Percentiles rank a stretch among this genome's conserved stretches.
Conservation (phyloP, 2,888 invertebrate species). For the Troides oblongomaculatus region DNA sequence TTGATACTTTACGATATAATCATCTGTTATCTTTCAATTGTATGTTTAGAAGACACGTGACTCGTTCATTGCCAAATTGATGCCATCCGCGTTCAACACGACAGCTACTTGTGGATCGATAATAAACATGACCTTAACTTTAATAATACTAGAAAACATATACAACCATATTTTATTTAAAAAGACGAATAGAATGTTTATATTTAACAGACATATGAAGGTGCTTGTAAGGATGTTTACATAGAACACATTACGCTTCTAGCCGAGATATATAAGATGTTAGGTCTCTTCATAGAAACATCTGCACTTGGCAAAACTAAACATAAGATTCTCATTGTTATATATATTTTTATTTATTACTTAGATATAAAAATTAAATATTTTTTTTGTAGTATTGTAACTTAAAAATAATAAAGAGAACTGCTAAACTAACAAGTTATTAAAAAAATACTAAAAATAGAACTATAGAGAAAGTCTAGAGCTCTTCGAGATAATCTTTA, state of each 20-base stretch:
- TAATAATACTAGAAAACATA: neutral
- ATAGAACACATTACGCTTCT: neutral
- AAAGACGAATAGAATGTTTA: neutral
- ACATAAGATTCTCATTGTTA: too few relatives aligned
- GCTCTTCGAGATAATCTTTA: too few relatives aligned
- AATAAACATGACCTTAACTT: neutral
- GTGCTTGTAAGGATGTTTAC: too few relatives aligned
- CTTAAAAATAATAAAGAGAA: too few relatives aligned
- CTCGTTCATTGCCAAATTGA: conserved; percentile 11
- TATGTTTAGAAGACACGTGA: conserved; percentile 10
- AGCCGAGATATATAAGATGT: neutral
- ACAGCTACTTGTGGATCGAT: neutral
- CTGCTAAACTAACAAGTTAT: too few relatives aligned
- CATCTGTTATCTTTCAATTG: conserved; percentile 20
- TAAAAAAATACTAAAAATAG: too few relatives aligned
- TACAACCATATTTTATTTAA: neutral
- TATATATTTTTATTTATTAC: too few relatives aligned
- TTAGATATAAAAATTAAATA: too few relatives aligned
- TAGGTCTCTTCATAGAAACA: neutral
- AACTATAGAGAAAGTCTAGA: too few relatives aligned
- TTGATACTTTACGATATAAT: conserved; percentile 5
- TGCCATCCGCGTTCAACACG: conserved; percentile 4
- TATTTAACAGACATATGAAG: too few relatives aligned
- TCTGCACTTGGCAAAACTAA: neutral
- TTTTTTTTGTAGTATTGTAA: too few relatives aligned